Percentiles rank a stretch among this genome's conserved stretches.
These are phyloP conservation scores for Tenthredo mesomela DNA, from an alignment of 2,888 invertebrate genomes.

Conservation along the genomic window DNA sequence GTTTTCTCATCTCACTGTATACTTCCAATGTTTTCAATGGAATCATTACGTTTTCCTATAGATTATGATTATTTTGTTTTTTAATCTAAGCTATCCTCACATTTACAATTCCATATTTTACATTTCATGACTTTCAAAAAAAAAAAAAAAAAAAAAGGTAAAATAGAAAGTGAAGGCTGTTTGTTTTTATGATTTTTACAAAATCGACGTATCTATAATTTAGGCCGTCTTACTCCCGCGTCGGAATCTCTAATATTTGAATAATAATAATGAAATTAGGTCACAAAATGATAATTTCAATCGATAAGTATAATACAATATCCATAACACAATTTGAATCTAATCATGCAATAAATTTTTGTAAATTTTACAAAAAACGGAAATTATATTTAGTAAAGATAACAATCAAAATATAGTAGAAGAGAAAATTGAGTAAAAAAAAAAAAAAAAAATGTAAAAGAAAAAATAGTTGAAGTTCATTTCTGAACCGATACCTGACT, in stretches of 20 bases:
- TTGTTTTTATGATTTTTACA: background rate
- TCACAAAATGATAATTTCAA: background rate
- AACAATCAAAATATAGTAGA: background rate
- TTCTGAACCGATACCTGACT: background rate
- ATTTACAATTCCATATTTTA: background rate
- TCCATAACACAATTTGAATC: background rate
- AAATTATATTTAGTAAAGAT: background rate
- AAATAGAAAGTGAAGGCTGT: background rate
- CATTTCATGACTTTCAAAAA: background rate
- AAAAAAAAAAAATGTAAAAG: background rate
- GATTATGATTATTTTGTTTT: background rate
- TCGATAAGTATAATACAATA: background rate
- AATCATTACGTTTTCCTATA: background rate
- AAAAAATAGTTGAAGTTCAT: background rate
- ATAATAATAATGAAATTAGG: background rate
- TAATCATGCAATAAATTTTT: background rate
- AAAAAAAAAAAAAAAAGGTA: no score
- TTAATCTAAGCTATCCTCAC: background rate
- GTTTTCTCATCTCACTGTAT: background rate
- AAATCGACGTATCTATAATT: background rate
- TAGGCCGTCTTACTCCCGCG: background rate
- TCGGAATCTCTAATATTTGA: background rate
- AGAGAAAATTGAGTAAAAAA: background rate
- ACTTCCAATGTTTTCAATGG: constrained; percentile 17
- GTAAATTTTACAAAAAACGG: background rate